Base-by-base conservation (phyloP, 2,797 vertebrate species). In the Urosaurus nigricauda region DNA sequence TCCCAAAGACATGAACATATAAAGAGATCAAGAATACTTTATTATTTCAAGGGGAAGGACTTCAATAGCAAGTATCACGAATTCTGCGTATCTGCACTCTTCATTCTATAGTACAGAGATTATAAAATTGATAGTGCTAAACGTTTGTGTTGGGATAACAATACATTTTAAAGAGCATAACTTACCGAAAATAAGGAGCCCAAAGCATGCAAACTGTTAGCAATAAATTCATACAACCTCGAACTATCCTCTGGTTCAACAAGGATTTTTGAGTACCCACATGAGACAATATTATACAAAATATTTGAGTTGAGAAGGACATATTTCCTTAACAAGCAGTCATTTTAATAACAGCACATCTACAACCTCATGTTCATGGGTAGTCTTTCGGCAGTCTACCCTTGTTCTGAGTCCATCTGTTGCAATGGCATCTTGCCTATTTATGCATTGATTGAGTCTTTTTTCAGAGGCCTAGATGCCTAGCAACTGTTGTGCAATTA, bases 1-100 rank as follows among this genome's bases (percentile, higher is more conserved):
- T 4, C 29, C n/a, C 26, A 35, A 77, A 37, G 60, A 70, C 2
- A 7, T 19, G 24, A 85, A 68, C 40, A 65, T 17, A 84, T 63
- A 58, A 86, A 91, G 47, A 88, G 35, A 83, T 37, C 4, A 58
- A 88, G 74, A 93, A 89, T 79, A 92, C 87, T 68, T 94, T 79
- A 89, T 70, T 13, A 47, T 37, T 86, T 65, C 73, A 86, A 2
- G 74, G 88, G 13, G 86, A 75, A 75, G 12, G 85, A 85, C 83
- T 85, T 84, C 83, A 92, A 93, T 24, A 88, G 8, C 35, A 79
- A n/a, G 13, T 19, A 80, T 90, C 70, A 80, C 53, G 77, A 0
- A 16, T 80, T 89, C 70, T 73, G 56, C 58, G 32, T 4, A 80
- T 19, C 47, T 82, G 40, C 12, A 47, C 77, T 89, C 79, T 47